A percentile compares a stretch with the other conserved stretches of the same genome.
Conservation (phyloP, 2,113 vertebrate genomes). For the Sardina pilchardus region DNA sequence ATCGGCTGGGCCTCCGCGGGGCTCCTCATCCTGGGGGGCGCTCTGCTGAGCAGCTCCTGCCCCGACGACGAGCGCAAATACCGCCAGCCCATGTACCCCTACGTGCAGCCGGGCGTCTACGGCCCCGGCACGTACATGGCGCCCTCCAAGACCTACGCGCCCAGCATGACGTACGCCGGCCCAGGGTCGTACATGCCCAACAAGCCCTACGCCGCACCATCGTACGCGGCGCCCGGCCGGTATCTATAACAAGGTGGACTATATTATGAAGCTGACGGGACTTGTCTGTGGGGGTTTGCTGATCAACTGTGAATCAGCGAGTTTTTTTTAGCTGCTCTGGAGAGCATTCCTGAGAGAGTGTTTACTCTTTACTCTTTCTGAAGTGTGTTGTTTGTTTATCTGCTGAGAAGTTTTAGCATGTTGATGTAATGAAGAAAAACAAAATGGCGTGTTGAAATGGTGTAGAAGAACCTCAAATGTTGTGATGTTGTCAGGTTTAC, state of each 20-base stretch:
- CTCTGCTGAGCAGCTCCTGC: constrained; percentile 70
- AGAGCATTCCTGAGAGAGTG: neutral
- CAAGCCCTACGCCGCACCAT: constrained; percentile 56
- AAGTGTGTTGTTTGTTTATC: neutral
- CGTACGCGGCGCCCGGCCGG: constrained; percentile 51
- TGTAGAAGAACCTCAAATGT: neutral
- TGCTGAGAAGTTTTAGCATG: neutral
- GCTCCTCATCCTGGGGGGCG: constrained; percentile 69
- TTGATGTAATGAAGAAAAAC: neutral
- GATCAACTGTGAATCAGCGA: neutral
- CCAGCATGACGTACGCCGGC: constrained; percentile 52
- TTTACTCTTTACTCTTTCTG: neutral
- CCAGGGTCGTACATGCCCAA: constrained; percentile 51
- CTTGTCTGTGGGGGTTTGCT: neutral
- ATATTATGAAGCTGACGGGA: neutral
- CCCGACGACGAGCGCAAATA: constrained; percentile 39
- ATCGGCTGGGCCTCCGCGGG: constrained; percentile 68
- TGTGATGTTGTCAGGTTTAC: neutral
- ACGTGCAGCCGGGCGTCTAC: constrained; percentile 42
- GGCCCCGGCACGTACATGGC: constrained; percentile 41
- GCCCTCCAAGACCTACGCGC: constrained; percentile 57
- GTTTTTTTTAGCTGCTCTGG: neutral
- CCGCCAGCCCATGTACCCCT: constrained; percentile 52
- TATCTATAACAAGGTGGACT: constrained; percentile 45
- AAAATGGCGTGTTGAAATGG: neutral